phyloP scores from a whole-genome alignment of 2,113 vertebrate species.

The Myotis lucifugus region DNA sequence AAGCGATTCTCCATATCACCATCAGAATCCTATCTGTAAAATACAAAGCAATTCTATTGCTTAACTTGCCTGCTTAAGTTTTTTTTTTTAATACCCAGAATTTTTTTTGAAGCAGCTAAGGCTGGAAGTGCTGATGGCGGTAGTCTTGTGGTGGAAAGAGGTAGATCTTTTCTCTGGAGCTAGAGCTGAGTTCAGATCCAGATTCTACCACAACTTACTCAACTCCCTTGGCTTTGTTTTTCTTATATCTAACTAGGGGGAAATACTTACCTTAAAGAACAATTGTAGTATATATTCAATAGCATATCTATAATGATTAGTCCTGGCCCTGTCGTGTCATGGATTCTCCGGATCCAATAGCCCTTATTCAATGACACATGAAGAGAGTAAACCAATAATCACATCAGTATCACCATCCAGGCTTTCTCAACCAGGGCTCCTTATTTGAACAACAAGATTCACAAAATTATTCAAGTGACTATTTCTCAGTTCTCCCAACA shows the following conservation, averaged over 20 bases:
- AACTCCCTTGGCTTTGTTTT: neutral
- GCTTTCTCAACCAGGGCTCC: neutral
- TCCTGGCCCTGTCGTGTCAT: neutral
- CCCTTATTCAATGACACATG: neutral
- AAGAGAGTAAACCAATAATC: neutral
- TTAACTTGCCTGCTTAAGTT: neutral
- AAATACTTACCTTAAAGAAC: neutral
- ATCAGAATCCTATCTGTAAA: neutral
- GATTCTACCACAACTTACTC: neutral
- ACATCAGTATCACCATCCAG: neutral
- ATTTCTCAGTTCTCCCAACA: neutral
- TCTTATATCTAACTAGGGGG: neutral
- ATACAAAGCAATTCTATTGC: neutral
- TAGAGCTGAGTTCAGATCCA: neutral
- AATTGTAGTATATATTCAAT: neutral
- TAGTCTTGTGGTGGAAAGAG: neutral
- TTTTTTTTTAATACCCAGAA: neutral
- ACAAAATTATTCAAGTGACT: neutral
- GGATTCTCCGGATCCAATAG: neutral
- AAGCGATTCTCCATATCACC: neutral
- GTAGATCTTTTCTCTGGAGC: neutral
- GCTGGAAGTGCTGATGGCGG: neutral
- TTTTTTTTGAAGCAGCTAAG: neutral
- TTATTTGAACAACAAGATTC: neutral
- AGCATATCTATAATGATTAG: neutral